Evolutionary conservation across 1,140 invertebrate genomes (phyloP).

Genomic region (Neelides sp.): DNA sequence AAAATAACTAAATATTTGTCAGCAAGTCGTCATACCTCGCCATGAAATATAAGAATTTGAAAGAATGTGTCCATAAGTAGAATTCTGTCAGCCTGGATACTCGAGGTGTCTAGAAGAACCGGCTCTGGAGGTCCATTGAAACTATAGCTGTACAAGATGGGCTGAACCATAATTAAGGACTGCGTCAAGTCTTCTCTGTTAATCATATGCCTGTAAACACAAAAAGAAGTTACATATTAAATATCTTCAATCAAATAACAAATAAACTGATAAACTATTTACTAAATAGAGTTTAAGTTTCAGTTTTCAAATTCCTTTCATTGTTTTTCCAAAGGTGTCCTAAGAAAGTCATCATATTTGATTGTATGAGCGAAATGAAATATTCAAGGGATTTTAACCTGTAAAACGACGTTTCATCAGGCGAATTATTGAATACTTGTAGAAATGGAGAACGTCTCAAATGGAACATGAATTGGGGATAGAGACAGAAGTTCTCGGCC

Average conservation of each 20-base stretch:
- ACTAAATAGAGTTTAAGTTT: neutral
- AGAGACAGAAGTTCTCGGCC: constrained; percentile 91
- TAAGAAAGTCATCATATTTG: no score
- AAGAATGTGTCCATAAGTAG: constrained; percentile 99
- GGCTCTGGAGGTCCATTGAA: constrained; percentile 96
- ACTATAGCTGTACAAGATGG: constrained; percentile 94
- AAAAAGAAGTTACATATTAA: constrained; percentile 23
- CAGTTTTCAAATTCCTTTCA: neutral
- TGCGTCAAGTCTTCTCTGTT: constrained; percentile 95
- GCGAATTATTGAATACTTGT: constrained; percentile 99
- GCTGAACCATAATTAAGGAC: constrained; percentile 98
- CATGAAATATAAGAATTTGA: constrained; percentile 98
- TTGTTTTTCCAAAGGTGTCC: no score
- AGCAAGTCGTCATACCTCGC: constrained; percentile 55
- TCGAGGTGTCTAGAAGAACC: constrained; percentile 90
- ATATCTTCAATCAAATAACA: no score
- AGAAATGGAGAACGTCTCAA: constrained; percentile 94
- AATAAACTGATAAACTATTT: no score
- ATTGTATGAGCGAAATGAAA: no score
- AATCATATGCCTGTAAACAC: constrained; percentile 70
- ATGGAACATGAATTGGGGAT: constrained; percentile 99
- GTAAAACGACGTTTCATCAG: constrained; percentile 99
- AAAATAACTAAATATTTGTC: neutral
- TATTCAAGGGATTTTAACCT: constrained; percentile 47
- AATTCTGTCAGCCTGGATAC: constrained; percentile 93